phyloP scores from a whole-genome alignment of 23 tunicate species.

The Pegea sp. region DNA sequence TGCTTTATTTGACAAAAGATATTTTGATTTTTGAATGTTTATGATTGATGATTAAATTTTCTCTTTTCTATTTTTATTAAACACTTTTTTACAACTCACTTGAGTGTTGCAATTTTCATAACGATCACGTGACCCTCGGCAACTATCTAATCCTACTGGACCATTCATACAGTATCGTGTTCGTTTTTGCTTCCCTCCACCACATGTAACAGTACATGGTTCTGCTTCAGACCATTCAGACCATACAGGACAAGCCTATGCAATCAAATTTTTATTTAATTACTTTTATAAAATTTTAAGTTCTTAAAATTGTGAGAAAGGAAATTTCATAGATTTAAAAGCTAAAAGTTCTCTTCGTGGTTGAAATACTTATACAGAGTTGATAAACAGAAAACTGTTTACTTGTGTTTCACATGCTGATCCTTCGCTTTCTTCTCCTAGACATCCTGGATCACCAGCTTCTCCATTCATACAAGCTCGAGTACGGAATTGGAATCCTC shows the following conservation, averaged over 20 bases:
- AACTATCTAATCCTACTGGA: conserved; percentile 26
- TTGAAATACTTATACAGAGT: too few species aligned
- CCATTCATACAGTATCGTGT: conserved; percentile 40
- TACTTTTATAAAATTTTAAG: too few species aligned
- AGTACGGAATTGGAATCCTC: conserved; percentile 18
- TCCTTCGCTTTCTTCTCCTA: conserved; percentile 6
- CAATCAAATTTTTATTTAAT: not conserved
- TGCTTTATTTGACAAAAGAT: too few species aligned
- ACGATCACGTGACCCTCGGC: not conserved
- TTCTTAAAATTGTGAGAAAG: too few species aligned
- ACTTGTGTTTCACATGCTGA: conserved; percentile 27
- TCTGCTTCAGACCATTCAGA: conserved; percentile 7
- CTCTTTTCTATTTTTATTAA: too few species aligned
- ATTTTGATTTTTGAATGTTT: too few species aligned
- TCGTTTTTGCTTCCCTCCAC: conserved; percentile 38
- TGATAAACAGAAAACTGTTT: too few species aligned
- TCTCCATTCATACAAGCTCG: conserved; percentile 19
- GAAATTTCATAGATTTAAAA: too few species aligned
- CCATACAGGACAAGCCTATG: conserved; percentile 20
- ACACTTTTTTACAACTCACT: too few species aligned
- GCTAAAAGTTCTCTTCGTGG: too few species aligned
- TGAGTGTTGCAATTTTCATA: conserved; percentile 9
- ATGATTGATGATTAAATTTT: too few species aligned
- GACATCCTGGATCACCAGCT: conserved; percentile 10
- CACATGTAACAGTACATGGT: conserved; percentile 41